phyloP scores from a whole-genome alignment of 2,113 vertebrate species.

The Psammodynastes pulverulentus region DNA sequence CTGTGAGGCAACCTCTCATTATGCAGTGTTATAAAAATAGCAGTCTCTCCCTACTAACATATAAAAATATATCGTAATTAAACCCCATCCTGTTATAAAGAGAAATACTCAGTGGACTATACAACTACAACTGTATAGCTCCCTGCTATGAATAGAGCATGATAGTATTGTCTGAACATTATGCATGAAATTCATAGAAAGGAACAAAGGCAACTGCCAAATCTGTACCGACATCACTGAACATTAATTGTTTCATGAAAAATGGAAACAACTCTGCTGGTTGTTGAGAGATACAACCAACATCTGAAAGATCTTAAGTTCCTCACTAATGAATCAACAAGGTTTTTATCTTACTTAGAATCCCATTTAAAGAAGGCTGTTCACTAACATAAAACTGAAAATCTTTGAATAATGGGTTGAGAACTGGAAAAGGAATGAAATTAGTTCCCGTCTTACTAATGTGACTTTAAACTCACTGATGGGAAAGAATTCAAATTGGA shows the following conservation, averaged over 20 bases:
- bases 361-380: not conserved
- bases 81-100: not conserved
- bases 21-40: not conserved
- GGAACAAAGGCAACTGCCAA: not conserved
- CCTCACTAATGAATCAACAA: not conserved
- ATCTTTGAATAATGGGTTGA: not conserved
- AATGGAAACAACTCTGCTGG: not conserved
- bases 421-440: not conserved
- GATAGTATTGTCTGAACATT: not conserved
- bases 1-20: not conserved
- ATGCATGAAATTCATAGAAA: not conserved
- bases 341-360: not conserved
- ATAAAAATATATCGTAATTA: not conserved
- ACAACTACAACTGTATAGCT: not conserved
- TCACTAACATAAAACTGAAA: not conserved
- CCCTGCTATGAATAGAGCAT: not conserved
- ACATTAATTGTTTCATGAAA: not conserved
- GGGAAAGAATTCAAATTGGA: not conserved
- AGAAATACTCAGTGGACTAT: not conserved
- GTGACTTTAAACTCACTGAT: not conserved
- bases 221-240: not conserved
- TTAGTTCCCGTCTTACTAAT: not conserved
- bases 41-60: not conserved
- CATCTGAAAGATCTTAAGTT: not conserved
- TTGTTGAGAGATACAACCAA: not conserved